These are phyloP conservation scores for Electrona antarctica DNA, from an alignment of 2,113 vertebrate species.

Conservation along the genomic window DNA sequence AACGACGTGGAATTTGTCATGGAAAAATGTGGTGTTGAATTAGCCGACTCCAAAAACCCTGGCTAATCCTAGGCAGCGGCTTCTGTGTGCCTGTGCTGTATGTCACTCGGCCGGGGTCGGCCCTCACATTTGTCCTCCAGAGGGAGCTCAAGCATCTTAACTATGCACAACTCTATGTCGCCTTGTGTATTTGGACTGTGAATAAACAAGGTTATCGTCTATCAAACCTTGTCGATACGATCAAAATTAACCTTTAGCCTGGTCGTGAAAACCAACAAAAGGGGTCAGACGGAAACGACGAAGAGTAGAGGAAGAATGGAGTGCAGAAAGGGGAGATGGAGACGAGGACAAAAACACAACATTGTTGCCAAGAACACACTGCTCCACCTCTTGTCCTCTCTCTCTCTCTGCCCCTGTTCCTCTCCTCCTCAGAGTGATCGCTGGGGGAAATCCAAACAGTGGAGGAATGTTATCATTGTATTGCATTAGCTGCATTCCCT, in stretches of 20 bases:
- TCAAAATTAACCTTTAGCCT: background rate
- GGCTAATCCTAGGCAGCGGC: background rate
- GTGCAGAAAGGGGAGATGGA: slow-evolving; percentile 28
- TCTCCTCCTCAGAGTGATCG: slow-evolving; percentile 62
- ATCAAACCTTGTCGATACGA: too few relatives aligned
- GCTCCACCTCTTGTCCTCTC: slow-evolving; percentile 27
- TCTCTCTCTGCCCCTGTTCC: slow-evolving; percentile 15
- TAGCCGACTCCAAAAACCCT: background rate
- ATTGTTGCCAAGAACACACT: slow-evolving; percentile 50
- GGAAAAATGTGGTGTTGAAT: too few relatives aligned
- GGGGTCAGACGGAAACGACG: slow-evolving; percentile 6
- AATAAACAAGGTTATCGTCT: too few relatives aligned
- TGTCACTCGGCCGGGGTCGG: too few relatives aligned
- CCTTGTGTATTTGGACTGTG: too few relatives aligned
- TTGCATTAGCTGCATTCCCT: slow-evolving; percentile 76
- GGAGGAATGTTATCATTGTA: slow-evolving; percentile 78
- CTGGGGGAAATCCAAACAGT: slow-evolving; percentile 77
- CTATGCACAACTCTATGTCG: too few relatives aligned
- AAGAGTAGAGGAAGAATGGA: slow-evolving; percentile 24
- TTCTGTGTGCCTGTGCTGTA: too few relatives aligned
- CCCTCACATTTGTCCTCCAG: too few relatives aligned
- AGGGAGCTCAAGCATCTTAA: too few relatives aligned
- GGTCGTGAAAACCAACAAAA: slow-evolving; percentile 20
- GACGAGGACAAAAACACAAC: slow-evolving; percentile 51
- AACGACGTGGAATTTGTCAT: too few relatives aligned